These are phyloP conservation scores for Oncorhynchus clarkii DNA, from an alignment of 2,113 vertebrate genomes.

Conservation along the genomic window DNA sequence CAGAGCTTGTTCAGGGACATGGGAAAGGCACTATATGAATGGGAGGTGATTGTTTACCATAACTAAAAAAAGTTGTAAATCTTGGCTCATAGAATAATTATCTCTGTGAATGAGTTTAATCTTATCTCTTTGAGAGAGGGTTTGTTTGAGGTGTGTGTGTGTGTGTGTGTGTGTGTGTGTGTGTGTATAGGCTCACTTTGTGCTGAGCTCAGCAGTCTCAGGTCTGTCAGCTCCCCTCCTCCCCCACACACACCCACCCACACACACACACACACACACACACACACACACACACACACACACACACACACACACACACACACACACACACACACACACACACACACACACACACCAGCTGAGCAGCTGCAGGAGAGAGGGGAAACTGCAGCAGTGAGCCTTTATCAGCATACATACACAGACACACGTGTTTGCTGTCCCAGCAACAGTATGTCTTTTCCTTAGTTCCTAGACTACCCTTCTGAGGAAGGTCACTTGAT, in stretches of 20 bases:
- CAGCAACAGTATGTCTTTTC: too few species aligned
- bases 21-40: too few species aligned
- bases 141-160: conserved; percentile 23
- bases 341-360: conserved; percentile 47
- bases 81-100: not conserved
- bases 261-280: too few species aligned
- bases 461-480: too few species aligned
- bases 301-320: too few species aligned
- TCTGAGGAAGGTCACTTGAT: too few species aligned
- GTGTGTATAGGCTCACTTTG: conserved; percentile 18
- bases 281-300: too few species aligned
- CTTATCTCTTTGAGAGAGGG: not conserved
- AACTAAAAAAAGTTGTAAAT: not conserved
- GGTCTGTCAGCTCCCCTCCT: conserved; percentile 28
- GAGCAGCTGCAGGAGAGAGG: conserved; percentile 50
- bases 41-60: not conserved
- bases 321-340: too few species aligned
- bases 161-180: conserved; percentile 15
- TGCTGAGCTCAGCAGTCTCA: conserved; percentile 67
- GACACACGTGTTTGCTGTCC: not conserved
- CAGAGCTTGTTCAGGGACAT: not conserved
- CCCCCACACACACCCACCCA: conserved; percentile 25
- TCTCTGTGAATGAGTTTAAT: conserved; percentile 4
- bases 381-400: conserved; percentile 23
- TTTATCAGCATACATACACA: conserved; percentile 38